Conservation (phyloP, 2,797 vertebrate genomes). For the Falco biarmicus region DNA sequence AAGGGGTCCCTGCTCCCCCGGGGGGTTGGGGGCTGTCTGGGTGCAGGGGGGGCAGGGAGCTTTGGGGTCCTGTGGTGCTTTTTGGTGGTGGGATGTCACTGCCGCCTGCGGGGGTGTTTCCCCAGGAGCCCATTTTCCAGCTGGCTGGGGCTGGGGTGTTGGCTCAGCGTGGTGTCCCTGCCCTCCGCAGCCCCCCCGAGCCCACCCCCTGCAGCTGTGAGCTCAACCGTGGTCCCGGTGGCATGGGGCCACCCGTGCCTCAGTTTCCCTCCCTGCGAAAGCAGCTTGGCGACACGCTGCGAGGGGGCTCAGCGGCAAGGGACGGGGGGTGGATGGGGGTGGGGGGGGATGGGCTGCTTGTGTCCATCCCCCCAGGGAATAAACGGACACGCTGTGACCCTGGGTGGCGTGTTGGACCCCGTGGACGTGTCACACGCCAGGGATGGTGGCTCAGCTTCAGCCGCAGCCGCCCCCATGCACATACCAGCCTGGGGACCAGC, state of each 20-base stretch:
- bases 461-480: background rate
- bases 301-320: background rate
- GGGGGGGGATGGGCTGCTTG: background rate
- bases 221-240: too few relatives aligned
- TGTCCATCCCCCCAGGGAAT: background rate
- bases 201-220: background rate
- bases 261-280: background rate
- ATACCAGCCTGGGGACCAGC: background rate
- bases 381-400: background rate
- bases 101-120: background rate
- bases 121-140: rapidly evolving
- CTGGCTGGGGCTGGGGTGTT: background rate
- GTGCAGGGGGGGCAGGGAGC: rapidly evolving
- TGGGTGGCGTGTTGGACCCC: background rate
- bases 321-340: background rate
- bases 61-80: background rate
- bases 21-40: rapidly evolving
- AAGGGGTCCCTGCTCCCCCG: background rate
- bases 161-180: too few relatives aligned
- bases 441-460: background rate
- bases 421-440: background rate
- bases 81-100: background rate
- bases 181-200: background rate
- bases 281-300: rapidly evolving
- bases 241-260: background rate